Evolutionary conservation across 2,113 vertebrate species (phyloP), one percentile per base, ranked within the genome.

Genomic region (Sialia sialis): DNA sequence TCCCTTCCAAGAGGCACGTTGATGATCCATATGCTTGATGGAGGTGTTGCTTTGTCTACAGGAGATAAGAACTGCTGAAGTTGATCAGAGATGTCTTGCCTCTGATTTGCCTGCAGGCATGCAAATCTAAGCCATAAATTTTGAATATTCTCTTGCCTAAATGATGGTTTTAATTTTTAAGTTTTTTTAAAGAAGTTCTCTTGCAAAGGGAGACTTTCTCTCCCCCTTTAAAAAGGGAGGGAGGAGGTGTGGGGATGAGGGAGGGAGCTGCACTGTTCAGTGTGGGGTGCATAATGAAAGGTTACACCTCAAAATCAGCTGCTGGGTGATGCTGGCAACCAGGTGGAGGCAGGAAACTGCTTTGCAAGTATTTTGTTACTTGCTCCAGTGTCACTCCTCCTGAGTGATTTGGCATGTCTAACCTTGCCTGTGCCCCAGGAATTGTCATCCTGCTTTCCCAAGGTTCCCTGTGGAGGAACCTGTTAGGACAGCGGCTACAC

Each of bases 1-100:
- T 83, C 84, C 89, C 66, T 87, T 95, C 94, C 85, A 90, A 69
- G 75, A 94, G 59, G 87, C 95, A 90, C 46, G 34, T 49, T 95
- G 93, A 63, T 66, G 84, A 87, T 95, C 94, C 87, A 80, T 95
- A 93, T 95, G 96, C 79, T 76, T 19, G 75, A 83, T 92, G 92
- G 94, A 94, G 89, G 59, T 94, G 70, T 94, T 93, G 52, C 81
- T 90, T 95, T 95, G 94, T 95, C 90, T 66, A 41, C 38, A 16
- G 58, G 54, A 92, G 88, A 72, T 62, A 77, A 70, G 84, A 73
- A 32, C 16, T 70, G 43, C 58, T 5, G 13, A 26, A 39, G 34
- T 14, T 87, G 55, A 91, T 87, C 51, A 63, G 87, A 94, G 84
- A 89, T 83, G 46, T 26, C 73, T 92, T 83, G 73, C 87, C 81